phyloP scores from a whole-genome alignment of 2,888 invertebrate species.

The Pristionchus mayeri region DNA sequence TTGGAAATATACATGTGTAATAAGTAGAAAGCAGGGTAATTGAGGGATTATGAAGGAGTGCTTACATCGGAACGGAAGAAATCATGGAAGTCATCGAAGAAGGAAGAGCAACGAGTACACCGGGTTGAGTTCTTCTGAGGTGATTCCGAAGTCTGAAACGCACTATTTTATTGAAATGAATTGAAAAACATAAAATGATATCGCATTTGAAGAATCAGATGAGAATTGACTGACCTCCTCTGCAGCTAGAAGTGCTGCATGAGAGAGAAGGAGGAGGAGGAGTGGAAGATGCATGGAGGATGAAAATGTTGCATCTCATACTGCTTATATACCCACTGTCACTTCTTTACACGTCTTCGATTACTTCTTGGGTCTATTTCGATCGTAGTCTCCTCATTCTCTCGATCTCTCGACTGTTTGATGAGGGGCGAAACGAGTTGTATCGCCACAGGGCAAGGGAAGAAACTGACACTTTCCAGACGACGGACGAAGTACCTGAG shows the following conservation, averaged over 20 bases:
- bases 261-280: background rate
- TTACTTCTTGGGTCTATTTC: background rate
- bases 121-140: background rate
- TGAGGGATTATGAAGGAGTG: background rate
- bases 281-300: background rate
- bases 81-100: constrained; percentile 37
- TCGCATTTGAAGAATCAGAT: too few relatives aligned
- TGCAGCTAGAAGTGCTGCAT: background rate
- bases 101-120: background rate
- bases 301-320: background rate
- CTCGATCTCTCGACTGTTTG: background rate
- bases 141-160: background rate
- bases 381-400: background rate
- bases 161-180: too few relatives aligned
- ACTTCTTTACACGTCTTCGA: background rate
- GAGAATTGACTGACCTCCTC: constrained; percentile 8
- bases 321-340: background rate
- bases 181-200: too few relatives aligned
- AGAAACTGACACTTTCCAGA: background rate
- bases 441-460: background rate
- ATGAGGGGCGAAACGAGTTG: too few relatives aligned
- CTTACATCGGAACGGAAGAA: constrained; percentile 21
- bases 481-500: background rate
- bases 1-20: too few relatives aligned
- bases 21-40: too few relatives aligned